Percentiles rank a stretch among this genome's conserved stretches.
phyloP scores from a whole-genome alignment of 2,113 vertebrate species.

The Neogale vison region DNA sequence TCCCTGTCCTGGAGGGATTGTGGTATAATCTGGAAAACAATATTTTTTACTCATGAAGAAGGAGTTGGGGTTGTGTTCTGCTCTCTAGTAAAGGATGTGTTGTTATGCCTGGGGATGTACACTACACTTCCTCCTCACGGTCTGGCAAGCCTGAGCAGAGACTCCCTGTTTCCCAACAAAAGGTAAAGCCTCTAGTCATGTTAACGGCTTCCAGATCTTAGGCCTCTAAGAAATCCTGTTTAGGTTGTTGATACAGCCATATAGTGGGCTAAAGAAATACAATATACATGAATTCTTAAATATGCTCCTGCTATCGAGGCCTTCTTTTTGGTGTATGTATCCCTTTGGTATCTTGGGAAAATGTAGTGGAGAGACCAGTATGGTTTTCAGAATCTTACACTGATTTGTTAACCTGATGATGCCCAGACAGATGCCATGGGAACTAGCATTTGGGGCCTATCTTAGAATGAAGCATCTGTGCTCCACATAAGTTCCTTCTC shows the following conservation, averaged over 20 bases:
- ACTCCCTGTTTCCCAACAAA: neutral
- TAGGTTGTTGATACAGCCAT: neutral
- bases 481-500: neutral
- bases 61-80: neutral
- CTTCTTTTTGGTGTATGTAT: neutral
- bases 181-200: neutral
- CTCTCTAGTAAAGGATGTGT: neutral
- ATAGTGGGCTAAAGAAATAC: neutral
- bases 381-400: neutral
- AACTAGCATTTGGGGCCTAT: neutral
- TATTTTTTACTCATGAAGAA: neutral
- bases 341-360: neutral
- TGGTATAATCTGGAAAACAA: neutral
- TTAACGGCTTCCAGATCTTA: neutral
- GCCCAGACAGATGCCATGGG: neutral
- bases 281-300: neutral
- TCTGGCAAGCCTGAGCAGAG: neutral
- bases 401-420: neutral
- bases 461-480: neutral
- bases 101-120: neutral
- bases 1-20: neutral
- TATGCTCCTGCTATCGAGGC: neutral
- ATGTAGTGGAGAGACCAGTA: neutral
- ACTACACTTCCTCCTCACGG: accelerated
- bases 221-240: neutral